Evolutionary conservation across 64 coral and sea anemone species (phyloP), one percentile per base, ranked within the genome.

Genomic region (Actinia tenebrosa): DNA sequence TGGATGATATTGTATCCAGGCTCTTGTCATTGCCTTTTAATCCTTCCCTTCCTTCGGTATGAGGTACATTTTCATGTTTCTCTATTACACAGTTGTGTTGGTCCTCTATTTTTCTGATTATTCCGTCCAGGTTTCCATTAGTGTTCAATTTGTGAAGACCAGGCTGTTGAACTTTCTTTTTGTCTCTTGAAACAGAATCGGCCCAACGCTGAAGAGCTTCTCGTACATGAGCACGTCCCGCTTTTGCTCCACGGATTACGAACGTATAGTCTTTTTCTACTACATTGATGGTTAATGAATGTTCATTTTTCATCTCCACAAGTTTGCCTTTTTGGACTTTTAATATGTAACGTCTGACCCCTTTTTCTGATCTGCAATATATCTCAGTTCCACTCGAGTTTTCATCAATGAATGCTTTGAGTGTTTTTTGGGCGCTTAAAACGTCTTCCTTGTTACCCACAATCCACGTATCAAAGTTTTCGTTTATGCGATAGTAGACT

Each of bases 191-290:
- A 37, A 53, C 25, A 42, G 26, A 13, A 43, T 9, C 45, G 1
- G 46, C 50, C 7, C 83, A 60, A 25, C 14, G 6, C 11, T 72
- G 10, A 6, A 92, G 53, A 50, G 50, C 17, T 22, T 26, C 50
- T 56, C 4, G 14, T 7, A 26, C 61, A 43, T 44, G 60, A 13
- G 25, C 80, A 10, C 83, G 11, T 5, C 59, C 86, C 27, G 45
- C 77, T 58, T 87, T 87, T 20, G 52, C 77, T 17, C 90, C 90
- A 45, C 46, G 43, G 71, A 92, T 92, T 25, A 60, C 42, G 82
- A 87, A 83, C 47, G 83, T 61, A 5, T 87, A 58, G 23, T 64
- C 23, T 6, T 10, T 52, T 87, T 44, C 30, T 19, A 16, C 64
- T 15, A 10, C 45, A 20, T 42, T 27, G 53, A 92, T 87, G 11